Evolutionary conservation across 2,888 invertebrate genomes (phyloP).

Genomic region (Aromia moschata): DNA sequence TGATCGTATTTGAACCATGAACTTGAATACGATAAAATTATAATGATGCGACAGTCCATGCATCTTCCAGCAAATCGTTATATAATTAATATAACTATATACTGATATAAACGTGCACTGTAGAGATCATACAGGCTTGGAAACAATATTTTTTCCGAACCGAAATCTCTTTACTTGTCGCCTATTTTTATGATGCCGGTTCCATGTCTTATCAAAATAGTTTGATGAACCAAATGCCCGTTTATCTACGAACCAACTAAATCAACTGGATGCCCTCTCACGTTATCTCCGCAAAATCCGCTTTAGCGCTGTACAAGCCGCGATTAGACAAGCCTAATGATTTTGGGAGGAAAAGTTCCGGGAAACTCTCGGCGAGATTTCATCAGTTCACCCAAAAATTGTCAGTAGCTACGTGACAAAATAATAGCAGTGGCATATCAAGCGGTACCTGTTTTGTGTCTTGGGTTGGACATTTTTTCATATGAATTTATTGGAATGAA

Average conservation of each 20-base stretch:
- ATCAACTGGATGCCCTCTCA: conserved; percentile 4
- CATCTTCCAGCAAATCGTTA: conserved; percentile 8
- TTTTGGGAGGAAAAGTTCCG: not conserved
- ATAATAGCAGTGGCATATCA: too few species aligned
- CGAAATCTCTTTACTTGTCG: not conserved
- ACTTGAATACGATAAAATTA: conserved; percentile 17
- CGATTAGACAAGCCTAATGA: not conserved
- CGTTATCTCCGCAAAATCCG: conserved; percentile 11
- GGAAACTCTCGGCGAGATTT: too few species aligned
- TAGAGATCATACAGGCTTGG: not conserved
- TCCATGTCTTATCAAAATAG: conserved; percentile 2
- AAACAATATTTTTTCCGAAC: conserved; percentile 5
- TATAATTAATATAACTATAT: conserved; percentile 10
- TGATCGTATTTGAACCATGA: conserved; percentile 18
- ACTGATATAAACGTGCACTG: not conserved
- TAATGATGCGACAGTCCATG: not conserved
- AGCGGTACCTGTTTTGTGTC: too few species aligned
- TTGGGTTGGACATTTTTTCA: too few species aligned
- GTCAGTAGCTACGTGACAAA: too few species aligned
- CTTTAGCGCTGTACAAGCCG: too few species aligned
- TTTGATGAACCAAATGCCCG: not conserved
- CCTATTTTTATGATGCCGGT: conserved; percentile 11
- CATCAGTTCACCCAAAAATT: too few species aligned
- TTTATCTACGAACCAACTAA: conserved; percentile 8
- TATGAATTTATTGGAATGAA: too few species aligned